Percentiles rank a stretch among this genome's conserved stretches.
Evolutionary conservation across 2,113 vertebrate species (phyloP).

Genomic region (Chroicocephalus ridibundus): DNA sequence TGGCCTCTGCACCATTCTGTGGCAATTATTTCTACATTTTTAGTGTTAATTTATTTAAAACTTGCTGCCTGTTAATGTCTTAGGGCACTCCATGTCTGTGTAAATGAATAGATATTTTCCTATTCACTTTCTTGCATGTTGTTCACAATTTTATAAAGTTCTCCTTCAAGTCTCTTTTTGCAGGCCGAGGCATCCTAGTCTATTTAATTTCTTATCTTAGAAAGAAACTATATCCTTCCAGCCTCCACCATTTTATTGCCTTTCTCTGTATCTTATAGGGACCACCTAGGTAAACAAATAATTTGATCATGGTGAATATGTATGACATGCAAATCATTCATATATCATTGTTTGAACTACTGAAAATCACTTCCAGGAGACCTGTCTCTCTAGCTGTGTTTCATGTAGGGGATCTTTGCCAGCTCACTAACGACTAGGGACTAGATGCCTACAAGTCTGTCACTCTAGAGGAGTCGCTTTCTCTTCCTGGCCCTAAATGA

Average conservation of each 20-base stretch:
- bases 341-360: background rate
- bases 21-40: constrained; percentile 18
- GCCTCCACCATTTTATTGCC: background rate
- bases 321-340: background rate
- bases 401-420: background rate
- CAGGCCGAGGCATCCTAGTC: background rate
- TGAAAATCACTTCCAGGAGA: background rate
- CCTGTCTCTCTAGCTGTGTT: background rate
- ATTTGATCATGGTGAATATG: background rate
- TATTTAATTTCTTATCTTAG: background rate
- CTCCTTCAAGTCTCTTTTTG: background rate
- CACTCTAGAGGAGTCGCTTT: background rate
- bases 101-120: background rate
- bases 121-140: background rate
- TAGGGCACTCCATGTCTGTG: background rate
- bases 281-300: background rate
- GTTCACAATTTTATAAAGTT: background rate
- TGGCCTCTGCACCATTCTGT: background rate
- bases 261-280: background rate
- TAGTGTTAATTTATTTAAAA: constrained; percentile 12
- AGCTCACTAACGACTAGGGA: background rate
- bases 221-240: background rate
- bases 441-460: background rate
- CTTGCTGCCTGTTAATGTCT: background rate
- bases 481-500: background rate